Conservation (phyloP, 2,888 invertebrate species). For the Rotaria macrura region DNA sequence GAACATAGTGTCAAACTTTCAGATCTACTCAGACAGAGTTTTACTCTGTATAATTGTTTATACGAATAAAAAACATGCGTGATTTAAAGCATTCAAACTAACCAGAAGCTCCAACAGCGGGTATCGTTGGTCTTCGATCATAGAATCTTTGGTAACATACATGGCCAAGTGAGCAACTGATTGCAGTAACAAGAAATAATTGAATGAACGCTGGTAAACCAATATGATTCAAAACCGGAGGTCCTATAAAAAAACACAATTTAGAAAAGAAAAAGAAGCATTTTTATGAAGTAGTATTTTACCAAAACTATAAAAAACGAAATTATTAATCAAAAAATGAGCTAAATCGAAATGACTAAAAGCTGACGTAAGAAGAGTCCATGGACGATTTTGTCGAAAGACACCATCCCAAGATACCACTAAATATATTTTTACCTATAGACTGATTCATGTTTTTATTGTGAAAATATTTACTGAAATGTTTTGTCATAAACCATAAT, state of each 20-base stretch:
- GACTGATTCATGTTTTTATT: not conserved
- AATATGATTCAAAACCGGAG: not conserved
- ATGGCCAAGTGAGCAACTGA: not conserved
- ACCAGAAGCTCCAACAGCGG: not conserved
- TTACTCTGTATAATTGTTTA: too few relatives aligned
- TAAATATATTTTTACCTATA: not conserved
- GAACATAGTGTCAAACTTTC: too few relatives aligned
- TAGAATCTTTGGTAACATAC: not conserved
- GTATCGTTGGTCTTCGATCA: not conserved
- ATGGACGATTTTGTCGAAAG: not conserved
- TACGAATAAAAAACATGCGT: too few relatives aligned
- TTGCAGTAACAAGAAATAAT: not conserved
- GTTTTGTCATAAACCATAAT: not conserved
- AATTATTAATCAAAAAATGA: not conserved
- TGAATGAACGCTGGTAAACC: not conserved
- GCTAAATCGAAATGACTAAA: not conserved
- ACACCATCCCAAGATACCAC: not conserved
- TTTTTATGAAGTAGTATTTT: too few relatives aligned
- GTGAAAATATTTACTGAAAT: not conserved
- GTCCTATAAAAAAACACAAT: not conserved
- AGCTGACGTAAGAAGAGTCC: not conserved
- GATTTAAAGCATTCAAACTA: not conserved
- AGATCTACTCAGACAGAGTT: too few relatives aligned
- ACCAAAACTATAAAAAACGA: conserved; percentile 2
- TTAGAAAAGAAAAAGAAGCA: too few relatives aligned